phyloP scores from a whole-genome alignment of 2,797 vertebrate species.

The Pempheris klunzingeri region DNA sequence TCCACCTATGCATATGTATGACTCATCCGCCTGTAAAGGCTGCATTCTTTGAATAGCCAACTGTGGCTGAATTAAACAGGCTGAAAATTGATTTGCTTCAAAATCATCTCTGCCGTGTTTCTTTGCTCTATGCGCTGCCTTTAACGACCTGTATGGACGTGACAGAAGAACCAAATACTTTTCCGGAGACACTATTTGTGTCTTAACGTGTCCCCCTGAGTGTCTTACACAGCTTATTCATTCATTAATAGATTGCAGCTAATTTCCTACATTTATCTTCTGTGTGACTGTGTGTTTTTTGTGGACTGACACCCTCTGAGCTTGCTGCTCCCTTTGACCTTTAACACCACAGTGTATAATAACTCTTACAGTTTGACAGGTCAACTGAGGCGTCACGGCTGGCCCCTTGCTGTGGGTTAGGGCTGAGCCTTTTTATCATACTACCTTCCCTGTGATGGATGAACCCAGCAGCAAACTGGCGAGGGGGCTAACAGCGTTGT shows the following conservation, averaged over 20 bases:
- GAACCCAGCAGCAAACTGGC: slow-evolving; percentile 67
- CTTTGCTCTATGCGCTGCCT: slow-evolving; percentile 2
- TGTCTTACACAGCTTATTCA: slow-evolving; percentile 3
- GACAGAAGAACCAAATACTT: background rate
- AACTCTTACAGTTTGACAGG: slow-evolving; percentile 96
- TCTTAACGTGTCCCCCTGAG: slow-evolving; percentile 11
- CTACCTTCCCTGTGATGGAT: slow-evolving; percentile 92
- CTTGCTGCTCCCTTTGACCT: slow-evolving; percentile 79
- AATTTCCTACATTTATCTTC: slow-evolving; percentile 48
- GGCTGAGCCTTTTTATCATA: slow-evolving; percentile 93
- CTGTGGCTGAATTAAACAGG: slow-evolving; percentile 16
- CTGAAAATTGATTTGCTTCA: slow-evolving; percentile 22
- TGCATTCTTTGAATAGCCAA: slow-evolving; percentile 31
- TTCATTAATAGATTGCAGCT: slow-evolving; percentile 32
- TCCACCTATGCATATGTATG: slow-evolving; percentile 52
- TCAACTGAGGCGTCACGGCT: slow-evolving; percentile 93
- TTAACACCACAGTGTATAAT: slow-evolving; percentile 88
- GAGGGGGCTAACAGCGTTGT: slow-evolving; percentile 61
- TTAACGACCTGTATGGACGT: background rate
- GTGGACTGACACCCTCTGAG: slow-evolving; percentile 76
- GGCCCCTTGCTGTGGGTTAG: slow-evolving; percentile 93
- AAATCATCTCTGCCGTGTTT: slow-evolving; percentile 10
- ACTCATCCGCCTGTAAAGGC: slow-evolving; percentile 33
- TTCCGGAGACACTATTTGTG: background rate
- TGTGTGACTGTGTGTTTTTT: slow-evolving; percentile 50